phyloP scores from a whole-genome alignment of 2,888 invertebrate genomes.

The Melieria omissa region DNA sequence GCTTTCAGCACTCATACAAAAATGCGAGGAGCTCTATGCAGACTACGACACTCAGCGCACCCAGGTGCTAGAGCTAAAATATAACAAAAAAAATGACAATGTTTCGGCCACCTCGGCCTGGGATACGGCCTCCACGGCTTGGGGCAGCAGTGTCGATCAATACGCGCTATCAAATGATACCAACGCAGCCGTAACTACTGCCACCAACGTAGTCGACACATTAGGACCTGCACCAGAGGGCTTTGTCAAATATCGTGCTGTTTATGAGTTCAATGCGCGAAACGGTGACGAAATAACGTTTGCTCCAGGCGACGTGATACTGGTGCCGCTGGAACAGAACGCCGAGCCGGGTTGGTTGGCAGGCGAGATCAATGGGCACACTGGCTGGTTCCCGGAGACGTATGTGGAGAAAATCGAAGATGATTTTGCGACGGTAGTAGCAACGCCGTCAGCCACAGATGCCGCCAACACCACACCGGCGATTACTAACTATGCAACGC shows the following conservation, averaged over 20 bases:
- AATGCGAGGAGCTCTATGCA: conserved; percentile 76
- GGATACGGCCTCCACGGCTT: conserved; percentile 62
- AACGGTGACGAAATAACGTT: conserved; percentile 93
- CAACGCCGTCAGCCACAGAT: conserved; percentile 31
- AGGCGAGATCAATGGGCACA: conserved; percentile 88
- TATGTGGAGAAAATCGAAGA: conserved; percentile 84
- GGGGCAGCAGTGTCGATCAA: conserved; percentile 51
- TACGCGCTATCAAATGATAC: conserved; percentile 58
- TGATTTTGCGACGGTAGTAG: conserved; percentile 37
- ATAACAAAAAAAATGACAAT: conserved; percentile 67
- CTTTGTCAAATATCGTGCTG: conserved; percentile 82
- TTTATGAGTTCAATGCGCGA: conserved; percentile 93
- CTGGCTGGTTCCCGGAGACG: conserved; percentile 97
- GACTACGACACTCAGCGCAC: conserved; percentile 77
- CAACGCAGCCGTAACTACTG: conserved; percentile 47
- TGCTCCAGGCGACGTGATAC: conserved; percentile 91
- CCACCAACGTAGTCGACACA: conserved; percentile 50
- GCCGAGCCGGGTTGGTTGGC: conserved; percentile 98
- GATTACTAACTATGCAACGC: conserved; percentile 49
- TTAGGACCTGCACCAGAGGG: conserved; percentile 67
- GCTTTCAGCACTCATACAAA: conserved; percentile 74
- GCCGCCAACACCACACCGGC: conserved; percentile 33
- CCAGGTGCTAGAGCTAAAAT: conserved; percentile 70
- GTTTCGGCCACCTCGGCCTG: conserved; percentile 69
- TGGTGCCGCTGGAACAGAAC: conserved; percentile 79